Conservation (phyloP, 2,113 vertebrate genomes). For the Irena cyanogastra region DNA sequence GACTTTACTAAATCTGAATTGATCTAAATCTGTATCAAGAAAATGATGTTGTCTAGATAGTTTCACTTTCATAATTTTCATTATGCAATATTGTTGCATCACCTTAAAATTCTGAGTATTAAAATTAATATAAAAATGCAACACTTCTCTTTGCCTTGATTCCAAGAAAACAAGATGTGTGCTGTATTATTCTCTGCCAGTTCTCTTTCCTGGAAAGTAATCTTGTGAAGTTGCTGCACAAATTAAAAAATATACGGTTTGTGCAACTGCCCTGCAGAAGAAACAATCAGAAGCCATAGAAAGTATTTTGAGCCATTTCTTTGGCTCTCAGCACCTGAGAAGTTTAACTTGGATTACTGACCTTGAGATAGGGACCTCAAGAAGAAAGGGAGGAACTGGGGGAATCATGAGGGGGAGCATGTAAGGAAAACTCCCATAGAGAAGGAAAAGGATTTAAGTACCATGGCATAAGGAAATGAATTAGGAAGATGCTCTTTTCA, state of each 20-base stretch:
- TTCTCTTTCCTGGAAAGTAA: not conserved
- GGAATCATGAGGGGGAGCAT: not conserved
- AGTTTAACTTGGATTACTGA: accelerated
- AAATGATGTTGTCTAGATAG: not conserved
- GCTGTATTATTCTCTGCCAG: not conserved
- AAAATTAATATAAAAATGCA: not conserved
- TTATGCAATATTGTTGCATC: not conserved
- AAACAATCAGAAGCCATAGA: not conserved
- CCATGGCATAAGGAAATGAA: not conserved
- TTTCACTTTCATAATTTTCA: not conserved
- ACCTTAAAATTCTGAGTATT: not conserved
- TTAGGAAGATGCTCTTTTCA: not conserved
- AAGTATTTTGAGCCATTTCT: not conserved
- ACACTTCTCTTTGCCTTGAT: not conserved
- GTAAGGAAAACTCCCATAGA: not conserved
- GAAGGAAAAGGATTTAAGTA: not conserved
- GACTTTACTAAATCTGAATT: not conserved
- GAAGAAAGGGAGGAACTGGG: not conserved
- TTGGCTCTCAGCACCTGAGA: not conserved
- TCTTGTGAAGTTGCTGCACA: not conserved
- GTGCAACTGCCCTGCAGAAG: not conserved
- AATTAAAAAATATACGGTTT: not conserved
- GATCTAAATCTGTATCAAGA: not conserved
- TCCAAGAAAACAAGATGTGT: not conserved
- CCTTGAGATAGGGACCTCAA: not conserved